Conservation (phyloP, 2,888 invertebrate genomes). For the Halocaridina rubra region DNA sequence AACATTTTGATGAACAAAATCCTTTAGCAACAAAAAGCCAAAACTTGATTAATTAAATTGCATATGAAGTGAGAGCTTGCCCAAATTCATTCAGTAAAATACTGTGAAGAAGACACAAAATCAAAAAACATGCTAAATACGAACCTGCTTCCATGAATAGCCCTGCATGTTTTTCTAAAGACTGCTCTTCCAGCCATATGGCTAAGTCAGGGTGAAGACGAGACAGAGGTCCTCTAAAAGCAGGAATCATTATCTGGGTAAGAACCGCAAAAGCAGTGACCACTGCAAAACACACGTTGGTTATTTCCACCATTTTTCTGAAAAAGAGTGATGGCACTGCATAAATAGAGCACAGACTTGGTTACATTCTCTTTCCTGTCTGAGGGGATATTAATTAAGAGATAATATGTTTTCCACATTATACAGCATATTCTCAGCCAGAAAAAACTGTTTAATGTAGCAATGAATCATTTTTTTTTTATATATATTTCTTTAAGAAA, state of each 20-base stretch:
- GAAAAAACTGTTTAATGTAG: too few relatives aligned
- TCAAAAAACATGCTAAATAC: not conserved
- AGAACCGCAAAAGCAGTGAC: conserved; percentile 40
- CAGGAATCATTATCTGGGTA: conserved; percentile 42
- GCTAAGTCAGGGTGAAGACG: conserved; percentile 48
- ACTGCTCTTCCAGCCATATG: conserved; percentile 35
- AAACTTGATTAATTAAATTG: conserved; percentile 62
- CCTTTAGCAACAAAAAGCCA: too few relatives aligned
- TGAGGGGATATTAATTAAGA: too few relatives aligned
- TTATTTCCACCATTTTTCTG: conserved; percentile 38
- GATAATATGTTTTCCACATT: too few relatives aligned
- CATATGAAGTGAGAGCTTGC: not conserved
- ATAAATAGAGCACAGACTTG: too few relatives aligned
- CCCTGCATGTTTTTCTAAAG: conserved; percentile 23
- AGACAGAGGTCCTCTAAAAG: conserved; percentile 43
- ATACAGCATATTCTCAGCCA: too few relatives aligned
- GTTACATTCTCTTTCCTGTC: too few relatives aligned
- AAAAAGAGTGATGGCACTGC: too few relatives aligned
- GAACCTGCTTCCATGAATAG: conserved; percentile 37
- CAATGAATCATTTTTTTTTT: too few relatives aligned
- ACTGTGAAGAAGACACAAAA: not conserved
- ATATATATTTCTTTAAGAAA: too few relatives aligned
- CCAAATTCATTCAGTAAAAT: not conserved
- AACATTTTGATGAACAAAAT: too few relatives aligned
- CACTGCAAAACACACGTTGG: conserved; percentile 47